phyloP scores from a whole-genome alignment of 2,888 invertebrate genomes.

The Agonopterix arenella region DNA sequence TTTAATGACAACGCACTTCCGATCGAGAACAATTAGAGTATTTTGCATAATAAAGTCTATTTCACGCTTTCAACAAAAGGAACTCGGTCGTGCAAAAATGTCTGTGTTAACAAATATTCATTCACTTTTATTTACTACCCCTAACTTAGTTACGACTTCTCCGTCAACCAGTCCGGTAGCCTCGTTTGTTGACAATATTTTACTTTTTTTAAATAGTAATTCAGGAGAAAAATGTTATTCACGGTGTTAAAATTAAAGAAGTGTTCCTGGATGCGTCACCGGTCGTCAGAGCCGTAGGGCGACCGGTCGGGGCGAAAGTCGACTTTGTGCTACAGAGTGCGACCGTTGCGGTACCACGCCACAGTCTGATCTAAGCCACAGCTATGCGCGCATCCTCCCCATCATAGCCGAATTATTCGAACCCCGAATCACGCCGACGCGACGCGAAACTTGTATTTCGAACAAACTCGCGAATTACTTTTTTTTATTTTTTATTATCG shows the following conservation, averaged over 20 bases:
- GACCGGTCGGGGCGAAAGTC: slow-evolving; percentile 76
- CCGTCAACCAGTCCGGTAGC: slow-evolving; percentile 13
- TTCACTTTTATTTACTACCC: slow-evolving; percentile 32
- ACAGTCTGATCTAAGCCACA: slow-evolving; percentile 76
- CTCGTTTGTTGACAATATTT: background rate
- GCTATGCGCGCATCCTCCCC: slow-evolving; percentile 75
- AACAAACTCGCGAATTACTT: slow-evolving; percentile 39
- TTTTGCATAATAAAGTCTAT: slow-evolving; percentile 27
- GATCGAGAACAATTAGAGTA: slow-evolving; percentile 19
- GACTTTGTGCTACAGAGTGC: slow-evolving; percentile 59
- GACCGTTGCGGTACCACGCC: slow-evolving; percentile 60
- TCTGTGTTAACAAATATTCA: slow-evolving; percentile 33
- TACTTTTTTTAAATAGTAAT: slow-evolving; percentile 9
- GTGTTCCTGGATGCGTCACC: slow-evolving; percentile 70
- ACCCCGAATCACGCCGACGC: slow-evolving; percentile 49
- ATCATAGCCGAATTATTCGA: slow-evolving; percentile 66
- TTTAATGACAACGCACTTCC: slow-evolving; percentile 34
- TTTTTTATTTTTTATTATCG: slow-evolving; percentile 1
- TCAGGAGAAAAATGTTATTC: slow-evolving; percentile 30
- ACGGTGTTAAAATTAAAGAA: slow-evolving; percentile 47
- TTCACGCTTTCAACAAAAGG: slow-evolving; percentile 30
- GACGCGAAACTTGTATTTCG: slow-evolving; percentile 50
- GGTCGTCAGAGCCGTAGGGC: slow-evolving; percentile 66
- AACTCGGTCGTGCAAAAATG: slow-evolving; percentile 32
- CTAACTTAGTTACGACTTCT: slow-evolving; percentile 22